These are phyloP conservation scores for Apocheima hispidaria DNA, from an alignment of 2,888 invertebrate genomes.

Conservation along the genomic window DNA sequence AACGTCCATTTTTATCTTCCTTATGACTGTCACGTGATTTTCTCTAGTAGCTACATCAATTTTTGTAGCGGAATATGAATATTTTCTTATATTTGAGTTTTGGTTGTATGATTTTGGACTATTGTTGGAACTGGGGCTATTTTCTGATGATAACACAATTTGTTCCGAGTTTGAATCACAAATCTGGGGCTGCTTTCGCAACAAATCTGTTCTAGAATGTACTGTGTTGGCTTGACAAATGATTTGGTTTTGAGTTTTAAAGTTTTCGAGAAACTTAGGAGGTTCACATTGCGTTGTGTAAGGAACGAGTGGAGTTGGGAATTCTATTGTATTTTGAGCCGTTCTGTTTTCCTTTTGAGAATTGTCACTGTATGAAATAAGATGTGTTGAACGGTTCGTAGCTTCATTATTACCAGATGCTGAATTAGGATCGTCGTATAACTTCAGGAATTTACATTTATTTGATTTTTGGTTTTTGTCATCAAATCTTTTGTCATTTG, in stretches of 20 bases:
- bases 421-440: neutral
- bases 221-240: neutral
- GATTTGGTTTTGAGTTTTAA: neutral
- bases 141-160: neutral
- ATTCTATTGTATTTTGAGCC: neutral
- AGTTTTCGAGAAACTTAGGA: neutral
- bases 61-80: slow-evolving; percentile 59
- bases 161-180: neutral
- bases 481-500: neutral
- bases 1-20: slow-evolving; percentile 67
- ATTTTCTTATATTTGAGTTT: slow-evolving; percentile 52
- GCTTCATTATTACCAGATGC: neutral
- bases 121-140: neutral
- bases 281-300: neutral
- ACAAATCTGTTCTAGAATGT: neutral
- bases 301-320: neutral
- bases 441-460: neutral
- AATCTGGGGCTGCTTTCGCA: neutral
- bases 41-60: slow-evolving; percentile 58
- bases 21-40: slow-evolving; percentile 58
- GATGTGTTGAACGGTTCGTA: neutral
- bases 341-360: neutral
- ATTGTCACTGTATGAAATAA: neutral
- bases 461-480: neutral
- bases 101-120: slow-evolving; percentile 6